Percentiles rank a stretch among this genome's conserved stretches.
Conservation (phyloP, 2,797 vertebrate species). For the Rhinophrynus dorsalis region DNA sequence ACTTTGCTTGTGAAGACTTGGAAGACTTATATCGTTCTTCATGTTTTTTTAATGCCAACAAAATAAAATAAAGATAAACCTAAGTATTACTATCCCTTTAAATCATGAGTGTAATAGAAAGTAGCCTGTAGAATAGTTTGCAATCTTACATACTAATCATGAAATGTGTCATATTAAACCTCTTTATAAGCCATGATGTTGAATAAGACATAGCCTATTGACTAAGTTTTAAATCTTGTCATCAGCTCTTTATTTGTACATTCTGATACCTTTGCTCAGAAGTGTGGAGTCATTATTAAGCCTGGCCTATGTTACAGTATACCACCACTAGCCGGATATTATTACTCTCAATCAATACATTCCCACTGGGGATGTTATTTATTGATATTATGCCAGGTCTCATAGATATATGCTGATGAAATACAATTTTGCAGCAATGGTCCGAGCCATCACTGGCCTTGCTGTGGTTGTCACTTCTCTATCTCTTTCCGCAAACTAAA, state of each 20-base stretch:
- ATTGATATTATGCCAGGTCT: conserved; percentile 48
- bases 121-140: no score
- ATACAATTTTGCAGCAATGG: conserved; percentile 24
- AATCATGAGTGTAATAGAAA: no score
- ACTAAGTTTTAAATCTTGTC: no score
- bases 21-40: no score
- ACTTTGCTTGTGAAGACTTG: no score
- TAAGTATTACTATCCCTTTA: no score
- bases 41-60: no score
- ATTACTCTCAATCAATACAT: conserved; percentile 35
- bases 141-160: no score
- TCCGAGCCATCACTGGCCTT: conserved; percentile 12
- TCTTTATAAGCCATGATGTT: no score
- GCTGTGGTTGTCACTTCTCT: conserved; percentile 17
- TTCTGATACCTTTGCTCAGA: conserved; percentile 2
- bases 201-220: no score
- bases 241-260: neutral
- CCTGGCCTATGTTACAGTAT: conserved; percentile 24
- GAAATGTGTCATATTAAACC: no score
- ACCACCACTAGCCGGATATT: conserved; percentile 28
- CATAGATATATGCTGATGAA: conserved; percentile 43
- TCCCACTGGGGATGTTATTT: conserved; percentile 37
- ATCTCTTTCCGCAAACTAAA: conserved; percentile 37
- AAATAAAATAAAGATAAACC: no score
- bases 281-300: conserved; percentile 12